These are phyloP conservation scores for Caenorhabditis panamensis DNA, from an alignment of 2,888 invertebrate genomes.

Conservation along the genomic window DNA sequence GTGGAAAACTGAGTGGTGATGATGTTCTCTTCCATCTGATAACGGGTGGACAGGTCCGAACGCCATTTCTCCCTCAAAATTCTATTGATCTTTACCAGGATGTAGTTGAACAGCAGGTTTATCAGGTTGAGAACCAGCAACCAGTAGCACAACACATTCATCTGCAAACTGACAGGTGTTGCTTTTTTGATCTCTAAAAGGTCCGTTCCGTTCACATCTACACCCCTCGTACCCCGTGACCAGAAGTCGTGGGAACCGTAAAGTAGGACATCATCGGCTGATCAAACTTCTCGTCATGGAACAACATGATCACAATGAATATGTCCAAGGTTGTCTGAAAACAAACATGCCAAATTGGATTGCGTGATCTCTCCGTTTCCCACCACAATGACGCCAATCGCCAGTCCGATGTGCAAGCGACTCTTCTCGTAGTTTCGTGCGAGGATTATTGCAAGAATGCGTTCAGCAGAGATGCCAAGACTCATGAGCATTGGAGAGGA, in stretches of 20 bases:
- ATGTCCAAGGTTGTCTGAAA: conserved; percentile 6
- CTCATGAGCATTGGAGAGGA: conserved; percentile 15
- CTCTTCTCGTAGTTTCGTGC: conserved; percentile 26
- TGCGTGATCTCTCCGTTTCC: neutral
- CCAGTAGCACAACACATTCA: conserved; percentile 19
- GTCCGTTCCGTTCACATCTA: no score
- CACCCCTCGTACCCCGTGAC: conserved; percentile 3
- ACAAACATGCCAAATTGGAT: neutral
- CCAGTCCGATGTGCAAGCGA: conserved; percentile 11
- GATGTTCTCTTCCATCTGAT: conserved; percentile 48
- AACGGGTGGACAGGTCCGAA: conserved; percentile 20
- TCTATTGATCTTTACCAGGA: conserved; percentile 14
- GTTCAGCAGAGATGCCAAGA: conserved; percentile 23
- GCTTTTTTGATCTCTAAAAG: neutral
- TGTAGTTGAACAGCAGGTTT: conserved; percentile 20
- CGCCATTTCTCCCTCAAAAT: conserved; percentile 24
- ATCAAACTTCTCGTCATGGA: conserved; percentile 25
- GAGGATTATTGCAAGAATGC: conserved; percentile 9
- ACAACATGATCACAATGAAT: neutral
- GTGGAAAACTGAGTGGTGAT: conserved; percentile 35
- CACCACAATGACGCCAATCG: conserved; percentile 17
- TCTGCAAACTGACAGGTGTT: conserved; percentile 12
- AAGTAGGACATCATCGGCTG: conserved; percentile 34
- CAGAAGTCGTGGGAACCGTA: conserved; percentile 30
- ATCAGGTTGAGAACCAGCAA: conserved; percentile 15